A percentile compares a stretch with the other conserved stretches of the same genome.
phyloP scores from a whole-genome alignment of 2,797 vertebrate species.

The Gouania willdenowi region DNA sequence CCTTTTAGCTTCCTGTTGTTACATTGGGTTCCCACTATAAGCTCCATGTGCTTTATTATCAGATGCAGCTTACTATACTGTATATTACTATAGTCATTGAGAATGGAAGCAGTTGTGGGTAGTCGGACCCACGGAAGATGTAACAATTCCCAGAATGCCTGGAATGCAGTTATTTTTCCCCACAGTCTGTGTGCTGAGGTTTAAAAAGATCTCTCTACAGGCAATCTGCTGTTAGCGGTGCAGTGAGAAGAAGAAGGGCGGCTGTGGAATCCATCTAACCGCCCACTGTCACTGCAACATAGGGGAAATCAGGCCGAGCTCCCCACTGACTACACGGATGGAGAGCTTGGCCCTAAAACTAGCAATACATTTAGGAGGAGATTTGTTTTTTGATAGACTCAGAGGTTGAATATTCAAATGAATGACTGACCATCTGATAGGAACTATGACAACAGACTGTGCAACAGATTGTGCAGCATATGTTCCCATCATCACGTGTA shows the following conservation, averaged over 20 bases:
- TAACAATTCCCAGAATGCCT: slow-evolving; percentile 63
- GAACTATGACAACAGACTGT: neutral
- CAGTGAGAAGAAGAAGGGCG: slow-evolving; percentile 14
- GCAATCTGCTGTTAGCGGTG: slow-evolving; percentile 21
- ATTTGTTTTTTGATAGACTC: too few species aligned
- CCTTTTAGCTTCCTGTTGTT: too few species aligned
- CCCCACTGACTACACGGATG: neutral
- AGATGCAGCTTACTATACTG: slow-evolving; percentile 32
- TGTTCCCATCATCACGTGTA: neutral
- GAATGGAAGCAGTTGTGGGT: slow-evolving; percentile 24
- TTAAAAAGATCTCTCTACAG: slow-evolving; percentile 37
- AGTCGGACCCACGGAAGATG: slow-evolving; percentile 47
- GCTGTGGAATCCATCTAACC: slow-evolving; percentile 15
- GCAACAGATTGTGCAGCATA: neutral
- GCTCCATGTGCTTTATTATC: slow-evolving; percentile 14
- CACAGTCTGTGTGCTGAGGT: slow-evolving; percentile 28
- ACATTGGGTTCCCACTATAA: too few species aligned
- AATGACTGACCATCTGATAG: too few species aligned
- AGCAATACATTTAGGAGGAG: too few species aligned
- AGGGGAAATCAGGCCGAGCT: neutral
- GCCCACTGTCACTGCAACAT: neutral
- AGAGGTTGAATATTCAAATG: too few species aligned
- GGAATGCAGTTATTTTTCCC: slow-evolving; percentile 49
- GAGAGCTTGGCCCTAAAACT: neutral
- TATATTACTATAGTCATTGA: slow-evolving; percentile 12